Base-by-base conservation (phyloP, 2,797 vertebrate genomes). In the Onychomys torridus region DNA sequence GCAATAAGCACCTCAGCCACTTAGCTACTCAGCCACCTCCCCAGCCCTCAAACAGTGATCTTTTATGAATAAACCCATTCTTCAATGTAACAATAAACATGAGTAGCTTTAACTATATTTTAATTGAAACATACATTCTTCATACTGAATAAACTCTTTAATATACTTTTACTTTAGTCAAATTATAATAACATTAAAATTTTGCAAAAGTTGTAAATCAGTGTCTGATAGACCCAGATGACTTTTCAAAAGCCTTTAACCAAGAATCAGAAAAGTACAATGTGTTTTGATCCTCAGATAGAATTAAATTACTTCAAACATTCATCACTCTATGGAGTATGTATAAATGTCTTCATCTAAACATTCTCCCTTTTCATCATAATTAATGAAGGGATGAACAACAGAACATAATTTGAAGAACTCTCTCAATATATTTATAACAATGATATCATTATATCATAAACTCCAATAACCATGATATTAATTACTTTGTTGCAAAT, bases 211-310 rank as follows among this genome's bases (percentile, higher is more conserved):
- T 27, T 94, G 5, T 59, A 81, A 90, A 14, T 73, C 19, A 89
- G 55, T 32, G 49, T 92, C 83, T 78, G 4, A 69, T 40, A 77
- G 27, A 57, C 57, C 21, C 7, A 27, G 34, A 0, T 55, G 87
- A 75, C n/a, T 55, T 65, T 91, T 78, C 25, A 90, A 71, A 91
- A 82, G 2, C 2, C 57, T 92, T 92, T 78, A 29, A 89, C 7
- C 5, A 91, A 93, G 19, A 87, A 81, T 94, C 37, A 82, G n/a
- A 19, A 94, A 93, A 78, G 59, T 69, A 52, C 5, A 73, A 52
- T 93, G 73, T 46, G 9, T 91, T 94, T 91, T 93, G 43, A 69
- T 57, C 17, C 21, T 34, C 6, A 87, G 59, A n/a, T 40, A 27
- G 27, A 93, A 93, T 87, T 93, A 83, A 93, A 82, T 52, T 6